Base-by-base conservation (phyloP, 2,113 vertebrate genomes). In the Oophaga pumilio region DNA sequence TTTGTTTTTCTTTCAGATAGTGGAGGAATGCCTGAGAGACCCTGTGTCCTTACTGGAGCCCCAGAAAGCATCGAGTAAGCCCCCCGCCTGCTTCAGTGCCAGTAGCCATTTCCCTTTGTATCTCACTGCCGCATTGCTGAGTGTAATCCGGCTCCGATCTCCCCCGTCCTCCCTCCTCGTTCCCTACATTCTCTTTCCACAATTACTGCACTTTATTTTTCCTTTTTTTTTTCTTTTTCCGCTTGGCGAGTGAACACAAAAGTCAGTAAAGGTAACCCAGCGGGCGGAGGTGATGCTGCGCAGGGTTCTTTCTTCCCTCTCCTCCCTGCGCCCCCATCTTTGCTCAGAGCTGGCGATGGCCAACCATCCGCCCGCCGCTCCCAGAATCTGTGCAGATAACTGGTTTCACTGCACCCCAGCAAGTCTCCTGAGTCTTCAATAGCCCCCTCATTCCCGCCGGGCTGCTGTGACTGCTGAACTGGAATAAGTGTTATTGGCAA, bases 11-110 rank as follows among this genome's bases (percentile, higher is more conserved):
- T 91, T 90, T 18, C 93, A 99, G 98, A 99, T 92, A 98, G 98
- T 49, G 97, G 97, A 91, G 98, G 98, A 89, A 97, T 99, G 97
- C 94, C 98, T 0, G 98, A 99, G 92, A 93, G 98, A 89, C 97
- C 98, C 87, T 99, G 98, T 91, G 97, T 98, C 24, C 95, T 99
- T 90, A 99, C 98, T 1, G 98, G 98, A 83, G 97, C 95, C 22
- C 98, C 97, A 92, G 98, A 99, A 93, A 98, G 94, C 94, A 99
- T 99, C 86, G 97, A 98, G 98, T 99, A 94, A 98, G 98, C 78
- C 78, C 28, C 26, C 56, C 10, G 18, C 17, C 50, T 26, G 8
- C 73, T 14, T 4, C 56, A 7, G 17, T 50, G 76, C 56, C 15
- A 76, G 66, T 50, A 33, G 28, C 60, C 78, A 13, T 60, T 60